Conservation (phyloP, 2,113 vertebrate genomes). For the Hemiprocne comata region DNA sequence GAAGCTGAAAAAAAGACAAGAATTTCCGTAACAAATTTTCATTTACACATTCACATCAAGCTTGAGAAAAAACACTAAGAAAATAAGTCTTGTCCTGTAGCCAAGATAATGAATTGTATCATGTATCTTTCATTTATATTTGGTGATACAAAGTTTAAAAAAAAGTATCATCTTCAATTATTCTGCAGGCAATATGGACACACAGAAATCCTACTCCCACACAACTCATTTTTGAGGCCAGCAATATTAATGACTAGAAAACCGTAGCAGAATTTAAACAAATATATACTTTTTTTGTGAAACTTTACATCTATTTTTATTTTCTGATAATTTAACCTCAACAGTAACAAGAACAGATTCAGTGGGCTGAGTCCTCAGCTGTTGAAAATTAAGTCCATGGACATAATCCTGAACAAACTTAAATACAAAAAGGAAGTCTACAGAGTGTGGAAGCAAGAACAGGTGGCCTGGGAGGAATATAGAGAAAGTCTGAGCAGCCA, state of each 20-base stretch:
- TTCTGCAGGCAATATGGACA: slow-evolving; percentile 25
- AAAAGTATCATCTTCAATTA: slow-evolving; percentile 7
- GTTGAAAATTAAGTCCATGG: background rate
- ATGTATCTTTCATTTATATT: slow-evolving; percentile 13
- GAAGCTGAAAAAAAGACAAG: background rate
- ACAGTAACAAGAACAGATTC: background rate
- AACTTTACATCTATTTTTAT: background rate
- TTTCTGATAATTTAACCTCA: slow-evolving; percentile 3
- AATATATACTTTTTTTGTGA: background rate
- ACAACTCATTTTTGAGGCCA: slow-evolving; percentile 1
- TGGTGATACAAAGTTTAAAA: background rate
- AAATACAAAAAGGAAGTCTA: no score
- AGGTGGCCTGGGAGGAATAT: no score
- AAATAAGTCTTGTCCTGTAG: background rate
- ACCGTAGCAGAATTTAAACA: slow-evolving; percentile 21
- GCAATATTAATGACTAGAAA: slow-evolving; percentile 29
- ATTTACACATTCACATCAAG: background rate
- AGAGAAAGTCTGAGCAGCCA: no score
- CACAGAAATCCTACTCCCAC: slow-evolving; percentile 27
- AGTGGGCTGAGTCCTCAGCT: background rate
- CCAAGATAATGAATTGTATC: background rate
- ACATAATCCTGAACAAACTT: background rate
- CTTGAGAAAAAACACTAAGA: background rate
- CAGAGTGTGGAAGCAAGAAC: no score
- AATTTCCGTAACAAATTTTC: background rate